Evolutionary conservation across 1,140 invertebrate species (phyloP).

Genomic region (Cherax quadricarinatus): DNA sequence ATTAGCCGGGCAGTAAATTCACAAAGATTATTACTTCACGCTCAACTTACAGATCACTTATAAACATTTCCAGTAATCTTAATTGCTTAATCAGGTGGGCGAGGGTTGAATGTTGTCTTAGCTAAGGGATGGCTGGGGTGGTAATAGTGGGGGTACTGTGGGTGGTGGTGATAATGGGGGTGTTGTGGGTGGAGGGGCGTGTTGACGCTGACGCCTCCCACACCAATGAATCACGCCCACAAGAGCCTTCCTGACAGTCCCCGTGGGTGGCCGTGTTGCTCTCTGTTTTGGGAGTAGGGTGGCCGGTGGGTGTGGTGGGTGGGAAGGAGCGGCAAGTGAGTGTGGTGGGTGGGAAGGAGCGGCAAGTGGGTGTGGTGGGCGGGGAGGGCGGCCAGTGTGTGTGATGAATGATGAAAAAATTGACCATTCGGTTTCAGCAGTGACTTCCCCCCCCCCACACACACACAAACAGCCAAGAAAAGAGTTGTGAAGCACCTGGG

Average conservation of each 20-base stretch:
- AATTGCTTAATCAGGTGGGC: conserved; percentile 42
- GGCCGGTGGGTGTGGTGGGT: neutral
- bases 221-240: conserved; percentile 23
- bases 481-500: too few relatives aligned
- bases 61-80: conserved; percentile 35
- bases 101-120: conserved; percentile 16
- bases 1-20: neutral
- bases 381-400: too few relatives aligned
- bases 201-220: conserved; percentile 5
- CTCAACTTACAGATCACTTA: conserved; percentile 2
- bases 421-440: too few relatives aligned
- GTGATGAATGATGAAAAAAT: too few relatives aligned
- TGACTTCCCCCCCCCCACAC: too few relatives aligned
- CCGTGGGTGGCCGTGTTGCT: conserved; percentile 18
- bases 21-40: neutral
- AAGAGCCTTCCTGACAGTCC: conserved; percentile 29
- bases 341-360: too few relatives aligned
- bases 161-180: conserved; percentile 10
- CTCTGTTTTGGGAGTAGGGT: too few relatives aligned
- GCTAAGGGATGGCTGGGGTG: neutral
- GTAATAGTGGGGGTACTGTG: conserved; percentile 20
- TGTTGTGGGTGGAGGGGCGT: conserved; percentile 17
- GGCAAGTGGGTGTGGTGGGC: too few relatives aligned
- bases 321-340: too few relatives aligned
- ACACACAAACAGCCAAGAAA: too few relatives aligned